Evolutionary conservation across 2,113 vertebrate genomes (phyloP), one percentile per base, ranked within the genome.

Genomic region (Arvicanthis niloticus): DNA sequence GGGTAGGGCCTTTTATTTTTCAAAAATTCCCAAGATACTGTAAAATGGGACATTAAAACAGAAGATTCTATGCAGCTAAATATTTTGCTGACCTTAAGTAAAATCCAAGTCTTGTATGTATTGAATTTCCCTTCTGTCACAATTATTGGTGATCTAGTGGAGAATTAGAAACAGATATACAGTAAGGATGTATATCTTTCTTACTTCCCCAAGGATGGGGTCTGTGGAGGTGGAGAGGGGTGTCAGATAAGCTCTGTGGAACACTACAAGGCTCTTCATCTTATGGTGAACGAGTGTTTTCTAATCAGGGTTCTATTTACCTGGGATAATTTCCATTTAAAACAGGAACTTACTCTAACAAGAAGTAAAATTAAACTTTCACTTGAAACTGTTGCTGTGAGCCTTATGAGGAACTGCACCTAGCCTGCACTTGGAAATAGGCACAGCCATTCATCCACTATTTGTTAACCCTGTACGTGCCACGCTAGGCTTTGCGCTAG

Each of bases 161-260:
- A 96, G 68, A 93, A 94, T 89, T 89, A 73, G 92, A 93, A 97
- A 81, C 62, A 96, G 84, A 90, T 11, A 84, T 11, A 58, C 31
- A 72, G n/a, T n/a, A n/a, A n/a, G n/a, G n/a, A n/a, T n/a, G n/a
- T n/a, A n/a, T n/a, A n/a, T n/a, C n/a, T 96, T 94, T 72, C 17
- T 88, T 82, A 77, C 88, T 94, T 97, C 67, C 22, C 19, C 42
- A 93, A 53, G 85, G 22, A 77, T 91, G 26, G 68, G 21, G 26
- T 1, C 29, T 26, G 5, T 62, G n/a, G 87, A 19, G 5, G 31
- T 78, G 37, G 31, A 60, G 68, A 81, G 17, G 16, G 58, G 0
- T 15, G 3, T 19, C 60, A 12, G 37, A 72, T 84, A 70, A 85
- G 40, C 5, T 40, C 24, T 62, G 60, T 76, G 75, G 68, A 86